Percentiles rank a stretch among this genome's conserved stretches.
phyloP scores from a whole-genome alignment of 2,888 invertebrate genomes.

The Agonopterix heracliana region DNA sequence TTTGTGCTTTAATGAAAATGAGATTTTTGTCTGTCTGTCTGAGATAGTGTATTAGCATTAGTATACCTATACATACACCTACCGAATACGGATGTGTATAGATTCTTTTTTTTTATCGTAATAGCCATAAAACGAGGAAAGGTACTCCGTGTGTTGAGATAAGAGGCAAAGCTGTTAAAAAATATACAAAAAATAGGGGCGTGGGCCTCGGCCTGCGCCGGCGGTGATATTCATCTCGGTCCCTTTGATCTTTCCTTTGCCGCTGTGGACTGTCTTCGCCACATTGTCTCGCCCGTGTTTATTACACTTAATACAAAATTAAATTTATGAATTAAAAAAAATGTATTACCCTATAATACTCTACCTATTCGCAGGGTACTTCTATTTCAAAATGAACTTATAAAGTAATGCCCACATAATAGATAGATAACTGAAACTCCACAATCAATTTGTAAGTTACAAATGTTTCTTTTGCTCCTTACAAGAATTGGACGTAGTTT shows the following conservation, averaged over 20 bases:
- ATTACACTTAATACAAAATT: constrained; percentile 16
- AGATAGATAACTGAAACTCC: too few relatives aligned
- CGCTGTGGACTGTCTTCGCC: constrained; percentile 32
- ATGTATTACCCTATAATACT: too few relatives aligned
- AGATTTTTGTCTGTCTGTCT: too few relatives aligned
- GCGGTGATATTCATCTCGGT: constrained; percentile 58
- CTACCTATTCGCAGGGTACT: too few relatives aligned
- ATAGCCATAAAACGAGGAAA: constrained; percentile 38
- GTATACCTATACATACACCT: not conserved
- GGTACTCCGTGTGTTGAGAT: constrained; percentile 29
- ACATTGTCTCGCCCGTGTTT: constrained; percentile 39
- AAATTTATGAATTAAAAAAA: too few relatives aligned
- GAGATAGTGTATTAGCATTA: too few relatives aligned
- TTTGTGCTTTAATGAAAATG: too few relatives aligned
- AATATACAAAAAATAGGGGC: constrained; percentile 55
- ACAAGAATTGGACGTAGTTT: too few relatives aligned
- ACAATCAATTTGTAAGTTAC: too few relatives aligned
- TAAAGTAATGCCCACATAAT: too few relatives aligned
- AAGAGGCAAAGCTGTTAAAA: constrained; percentile 53
- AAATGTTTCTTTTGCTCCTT: too few relatives aligned
- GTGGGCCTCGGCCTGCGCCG: constrained; percentile 32
- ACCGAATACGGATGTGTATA: constrained; percentile 6
- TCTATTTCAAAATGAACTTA: too few relatives aligned
- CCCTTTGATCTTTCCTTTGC: constrained; percentile 58
- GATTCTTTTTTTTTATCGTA: constrained; percentile 8